These are phyloP conservation scores for Maccullochella peelii DNA, from an alignment of 2,113 vertebrate species.

Conservation along the genomic window DNA sequence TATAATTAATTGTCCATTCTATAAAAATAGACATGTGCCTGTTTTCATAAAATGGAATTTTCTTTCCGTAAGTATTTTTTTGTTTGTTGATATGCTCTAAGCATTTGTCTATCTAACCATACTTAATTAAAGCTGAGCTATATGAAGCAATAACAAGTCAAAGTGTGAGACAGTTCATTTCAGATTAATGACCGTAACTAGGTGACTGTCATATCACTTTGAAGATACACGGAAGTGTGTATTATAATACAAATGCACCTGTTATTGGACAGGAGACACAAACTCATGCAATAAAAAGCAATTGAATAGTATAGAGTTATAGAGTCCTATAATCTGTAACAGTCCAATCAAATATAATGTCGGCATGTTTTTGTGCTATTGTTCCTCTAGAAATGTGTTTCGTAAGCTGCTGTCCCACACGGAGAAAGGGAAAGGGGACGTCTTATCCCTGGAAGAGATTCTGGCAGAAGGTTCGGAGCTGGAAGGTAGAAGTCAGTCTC, in stretches of 20 bases:
- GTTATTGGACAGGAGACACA: background rate
- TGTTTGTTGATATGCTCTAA: background rate
- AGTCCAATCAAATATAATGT: background rate
- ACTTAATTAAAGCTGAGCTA: background rate
- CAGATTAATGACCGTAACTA: background rate
- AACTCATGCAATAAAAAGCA: background rate
- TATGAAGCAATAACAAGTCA: conserved; percentile 5
- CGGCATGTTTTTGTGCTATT: conserved; percentile 9
- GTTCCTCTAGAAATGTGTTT: conserved; percentile 91
- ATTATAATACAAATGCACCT: background rate
- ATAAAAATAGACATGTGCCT: background rate
- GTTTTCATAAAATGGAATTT: background rate
- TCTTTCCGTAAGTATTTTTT: background rate
- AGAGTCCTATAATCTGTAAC: background rate
- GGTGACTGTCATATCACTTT: background rate
- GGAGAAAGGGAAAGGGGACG: conserved; percentile 94
- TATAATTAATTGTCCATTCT: background rate
- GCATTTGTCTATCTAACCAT: background rate
- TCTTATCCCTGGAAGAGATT: conserved; percentile 97
- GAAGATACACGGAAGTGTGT: background rate
- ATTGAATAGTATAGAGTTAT: too few species aligned
- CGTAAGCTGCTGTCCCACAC: conserved; percentile 95
- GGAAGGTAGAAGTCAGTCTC: conserved; percentile 86
- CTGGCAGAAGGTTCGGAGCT: conserved; percentile 93
- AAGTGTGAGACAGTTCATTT: background rate